Base-by-base conservation (phyloP, 2,888 invertebrate genomes). In the Alsophila aescularia region DNA sequence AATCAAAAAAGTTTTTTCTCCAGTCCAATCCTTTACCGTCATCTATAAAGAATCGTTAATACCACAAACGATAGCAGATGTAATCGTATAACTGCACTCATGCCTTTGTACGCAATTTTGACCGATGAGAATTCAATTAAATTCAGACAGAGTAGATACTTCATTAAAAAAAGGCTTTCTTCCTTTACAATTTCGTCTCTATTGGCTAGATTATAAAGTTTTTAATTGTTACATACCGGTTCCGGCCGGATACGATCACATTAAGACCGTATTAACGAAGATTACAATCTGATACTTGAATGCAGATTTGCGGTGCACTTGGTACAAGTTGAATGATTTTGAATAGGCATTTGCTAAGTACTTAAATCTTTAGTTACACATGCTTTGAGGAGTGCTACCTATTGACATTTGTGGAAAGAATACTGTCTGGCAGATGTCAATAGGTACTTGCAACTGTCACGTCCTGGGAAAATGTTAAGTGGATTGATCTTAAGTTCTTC, bases 231-330 rank as follows among this genome's bases (percentile, higher is more conserved):
- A 32, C 41, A 47, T 37, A 51, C 21, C 41, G 15, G 52, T 44
- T 52, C 52, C 32, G 39, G 29, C 31, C 52, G 49, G 52, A 57
- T 57, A 49, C 45, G 39, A 36, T 32, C 18, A 70, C 73, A 79
- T 81, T 82, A 72, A 74, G 67, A 69, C 64, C 72, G 79, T 64
- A 82, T 83, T 84, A 81, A 66, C 8, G 44, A 53, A 80, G 89
- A 90, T 90, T 87, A 84, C 79, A 76, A 89, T 90, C 87, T 85
- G 81, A 85, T 84, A 73, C 76, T 13, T 72, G 75, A 83, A 82
- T 83, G 81, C 79, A 83, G 83, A 85, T 85, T 79, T 79, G 74
- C 66, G 66, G 70, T 73, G 72, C 78, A 76, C 74, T 78, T 75
- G 72, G 69, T 72, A 44, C 36, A 42, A 31, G 15, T 35, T 60